A percentile compares a stretch with the other conserved stretches of the same genome.
Conservation (phyloP, 2,113 vertebrate genomes). For the Xyrauchen texanus region DNA sequence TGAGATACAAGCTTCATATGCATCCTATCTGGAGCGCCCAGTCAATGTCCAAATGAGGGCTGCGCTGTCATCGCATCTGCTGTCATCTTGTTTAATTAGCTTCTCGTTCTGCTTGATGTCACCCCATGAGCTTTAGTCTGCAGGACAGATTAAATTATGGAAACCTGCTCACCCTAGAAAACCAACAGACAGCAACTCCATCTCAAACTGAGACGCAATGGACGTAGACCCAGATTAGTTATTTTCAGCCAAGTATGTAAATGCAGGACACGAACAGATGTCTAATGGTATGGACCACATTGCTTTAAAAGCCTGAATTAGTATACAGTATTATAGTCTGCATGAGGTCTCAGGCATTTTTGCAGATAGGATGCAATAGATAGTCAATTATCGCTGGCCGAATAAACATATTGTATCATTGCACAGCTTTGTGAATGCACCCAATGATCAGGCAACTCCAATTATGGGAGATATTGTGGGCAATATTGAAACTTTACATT, state of each 20-base stretch:
- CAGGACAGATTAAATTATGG: slow-evolving; percentile 47
- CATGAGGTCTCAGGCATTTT: neutral
- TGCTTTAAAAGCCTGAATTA: slow-evolving; percentile 6
- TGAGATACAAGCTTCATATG: slow-evolving; percentile 8
- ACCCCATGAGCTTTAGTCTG: slow-evolving; percentile 35
- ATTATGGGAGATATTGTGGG: neutral
- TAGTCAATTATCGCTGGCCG: neutral
- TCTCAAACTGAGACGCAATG: neutral
- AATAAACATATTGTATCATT: slow-evolving; percentile 15
- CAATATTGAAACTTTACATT: neutral
- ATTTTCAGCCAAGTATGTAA: slow-evolving; percentile 15
- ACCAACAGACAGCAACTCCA: neutral
- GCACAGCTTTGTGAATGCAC: slow-evolving; percentile 13
- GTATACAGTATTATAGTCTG: neutral
- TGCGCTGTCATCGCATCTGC: neutral
- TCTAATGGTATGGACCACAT: slow-evolving; percentile 13
- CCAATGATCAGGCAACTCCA: neutral
- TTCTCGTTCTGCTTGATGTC: slow-evolving; percentile 48
- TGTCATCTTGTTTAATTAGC: slow-evolving; percentile 54
- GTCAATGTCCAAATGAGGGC: slow-evolving; percentile 27
- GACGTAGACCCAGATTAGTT: slow-evolving; percentile 10
- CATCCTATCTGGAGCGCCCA: slow-evolving; percentile 9
- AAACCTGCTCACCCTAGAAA: slow-evolving; percentile 21
- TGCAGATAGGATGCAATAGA: neutral
- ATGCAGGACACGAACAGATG: slow-evolving; percentile 38